Evolutionary conservation across 2,888 invertebrate genomes (phyloP).

Genomic region (Xestia xanthographa): DNA sequence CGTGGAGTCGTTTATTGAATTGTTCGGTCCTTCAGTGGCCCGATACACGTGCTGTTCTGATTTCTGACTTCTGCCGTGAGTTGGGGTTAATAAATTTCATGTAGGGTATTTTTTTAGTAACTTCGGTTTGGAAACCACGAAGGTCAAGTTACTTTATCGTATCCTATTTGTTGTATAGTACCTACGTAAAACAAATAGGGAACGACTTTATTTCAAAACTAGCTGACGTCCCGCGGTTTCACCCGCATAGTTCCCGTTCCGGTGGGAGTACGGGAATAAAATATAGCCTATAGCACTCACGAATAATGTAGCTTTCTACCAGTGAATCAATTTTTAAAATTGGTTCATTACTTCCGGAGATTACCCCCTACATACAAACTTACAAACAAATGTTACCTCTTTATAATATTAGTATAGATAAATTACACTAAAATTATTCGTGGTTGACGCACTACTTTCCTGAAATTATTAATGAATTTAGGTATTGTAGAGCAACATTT

Average conservation of each 20-base stretch:
- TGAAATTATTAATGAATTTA: background rate
- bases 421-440: no score
- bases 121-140: background rate
- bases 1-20: constrained; percentile 58
- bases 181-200: background rate
- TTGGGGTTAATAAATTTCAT: constrained; percentile 9
- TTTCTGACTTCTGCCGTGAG: constrained; percentile 34
- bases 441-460: background rate
- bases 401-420: no score
- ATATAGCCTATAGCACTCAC: no score
- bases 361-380: no score
- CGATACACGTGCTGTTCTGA: constrained; percentile 43
- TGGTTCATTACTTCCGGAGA: no score
- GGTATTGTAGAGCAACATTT: background rate
- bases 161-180: background rate
- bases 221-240: no score
- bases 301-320: no score
- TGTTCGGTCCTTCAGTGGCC: constrained; percentile 38
- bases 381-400: no score
- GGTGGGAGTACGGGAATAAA: no score
- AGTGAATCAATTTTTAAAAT: no score
- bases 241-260: no score
- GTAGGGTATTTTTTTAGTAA: background rate
- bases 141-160: background rate
- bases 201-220: background rate